These are phyloP conservation scores for Oxycera nigricornis DNA, from an alignment of 2,888 invertebrate species.

Conservation along the genomic window DNA sequence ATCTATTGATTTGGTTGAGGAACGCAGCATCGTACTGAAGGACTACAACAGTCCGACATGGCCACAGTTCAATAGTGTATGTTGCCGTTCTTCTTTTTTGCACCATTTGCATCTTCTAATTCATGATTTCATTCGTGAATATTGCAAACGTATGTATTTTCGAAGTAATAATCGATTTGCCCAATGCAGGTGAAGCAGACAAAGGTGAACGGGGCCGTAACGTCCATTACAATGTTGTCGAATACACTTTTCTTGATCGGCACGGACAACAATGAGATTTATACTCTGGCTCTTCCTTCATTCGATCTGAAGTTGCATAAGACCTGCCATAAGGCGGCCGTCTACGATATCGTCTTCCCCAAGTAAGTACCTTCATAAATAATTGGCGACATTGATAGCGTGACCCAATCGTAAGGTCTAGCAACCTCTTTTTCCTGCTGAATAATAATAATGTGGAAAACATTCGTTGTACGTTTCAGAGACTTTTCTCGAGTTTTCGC, in stretches of 20 bases:
- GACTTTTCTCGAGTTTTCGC: constrained; percentile 85
- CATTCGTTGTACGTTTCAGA: constrained; percentile 65
- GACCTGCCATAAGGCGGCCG: constrained; percentile 82
- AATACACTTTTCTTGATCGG: constrained; percentile 74
- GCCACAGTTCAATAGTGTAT: constrained; percentile 67
- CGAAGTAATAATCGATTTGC: too few species aligned
- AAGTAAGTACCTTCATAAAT: constrained; percentile 64
- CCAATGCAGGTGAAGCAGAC: constrained; percentile 65
- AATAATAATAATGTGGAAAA: neutral
- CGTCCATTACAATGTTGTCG: constrained; percentile 72
- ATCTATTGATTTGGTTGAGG: constrained; percentile 74
- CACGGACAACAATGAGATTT: constrained; percentile 82
- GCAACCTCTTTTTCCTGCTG: neutral
- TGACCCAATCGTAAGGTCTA: constrained; percentile 8
- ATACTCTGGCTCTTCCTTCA: constrained; percentile 72
- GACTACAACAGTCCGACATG: constrained; percentile 64
- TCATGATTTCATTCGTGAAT: too few species aligned
- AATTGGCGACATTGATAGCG: neutral
- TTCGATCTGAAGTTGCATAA: constrained; percentile 75
- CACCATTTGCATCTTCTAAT: constrained; percentile 28
- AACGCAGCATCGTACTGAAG: constrained; percentile 63
- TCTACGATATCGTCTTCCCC: constrained; percentile 85
- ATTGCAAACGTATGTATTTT: too few species aligned
- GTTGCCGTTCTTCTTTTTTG: neutral
- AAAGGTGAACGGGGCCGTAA: constrained; percentile 72